Percentiles rank a stretch among this genome's conserved stretches.
phyloP scores from a whole-genome alignment of 1,140 invertebrate species.

The Drosophila ercepeae region DNA sequence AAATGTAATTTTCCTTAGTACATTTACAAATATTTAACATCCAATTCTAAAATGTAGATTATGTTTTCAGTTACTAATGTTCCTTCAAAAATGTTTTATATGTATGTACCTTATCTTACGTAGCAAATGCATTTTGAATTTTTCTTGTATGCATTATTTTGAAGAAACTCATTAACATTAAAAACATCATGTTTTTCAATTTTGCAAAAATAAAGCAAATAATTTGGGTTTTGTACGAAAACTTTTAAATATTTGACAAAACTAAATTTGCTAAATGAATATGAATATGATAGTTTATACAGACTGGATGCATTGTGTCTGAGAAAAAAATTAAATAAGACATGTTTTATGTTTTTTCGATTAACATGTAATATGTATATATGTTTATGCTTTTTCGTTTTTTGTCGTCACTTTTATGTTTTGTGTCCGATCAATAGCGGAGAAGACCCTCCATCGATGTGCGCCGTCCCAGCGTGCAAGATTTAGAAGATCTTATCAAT shows the following conservation, averaged over 20 bases:
- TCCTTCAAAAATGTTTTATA: background rate
- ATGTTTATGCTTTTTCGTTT: conserved; percentile 17
- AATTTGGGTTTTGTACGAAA: background rate
- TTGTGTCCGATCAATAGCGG: conserved; percentile 85
- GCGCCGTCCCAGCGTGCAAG: conserved; percentile 93
- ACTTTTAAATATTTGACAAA: background rate
- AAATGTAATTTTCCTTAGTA: background rate
- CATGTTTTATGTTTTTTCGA: conserved; percentile 15
- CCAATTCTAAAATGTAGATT: background rate
- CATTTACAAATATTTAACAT: background rate
- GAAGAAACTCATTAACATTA: conserved; percentile 1
- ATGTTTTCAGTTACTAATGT: background rate
- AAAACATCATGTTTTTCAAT: background rate
- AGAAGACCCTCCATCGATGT: conserved; percentile 93
- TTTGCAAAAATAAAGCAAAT: background rate
- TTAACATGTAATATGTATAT: conserved; percentile 8
- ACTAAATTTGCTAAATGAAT: background rate
- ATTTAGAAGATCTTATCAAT: conserved; percentile 94
- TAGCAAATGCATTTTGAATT: background rate
- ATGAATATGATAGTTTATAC: background rate
- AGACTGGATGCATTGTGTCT: background rate
- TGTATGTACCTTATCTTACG: background rate
- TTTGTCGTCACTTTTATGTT: conserved; percentile 11
- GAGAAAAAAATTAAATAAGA: background rate
- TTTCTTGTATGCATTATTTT: conserved; percentile 1